A percentile compares a stretch with the other conserved stretches of the same genome.
Conservation (phyloP, 2,113 vertebrate genomes). For the Mus spicilegus region DNA sequence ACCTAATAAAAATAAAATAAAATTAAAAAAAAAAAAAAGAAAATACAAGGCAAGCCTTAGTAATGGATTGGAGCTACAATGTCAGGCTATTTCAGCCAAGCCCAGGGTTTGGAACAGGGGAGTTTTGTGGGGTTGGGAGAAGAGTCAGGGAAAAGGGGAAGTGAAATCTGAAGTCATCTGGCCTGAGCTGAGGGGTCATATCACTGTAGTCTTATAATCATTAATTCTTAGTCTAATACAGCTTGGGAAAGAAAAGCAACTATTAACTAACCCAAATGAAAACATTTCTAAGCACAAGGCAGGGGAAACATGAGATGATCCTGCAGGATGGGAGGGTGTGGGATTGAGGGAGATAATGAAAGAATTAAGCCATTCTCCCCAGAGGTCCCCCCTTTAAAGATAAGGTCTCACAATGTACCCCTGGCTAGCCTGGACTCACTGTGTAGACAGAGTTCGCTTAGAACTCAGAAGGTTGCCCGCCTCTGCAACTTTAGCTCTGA, state of each 20-base stretch:
- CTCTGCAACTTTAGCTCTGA: neutral
- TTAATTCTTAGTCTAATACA: neutral
- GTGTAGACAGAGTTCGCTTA: neutral
- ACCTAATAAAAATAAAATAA: too few species aligned
- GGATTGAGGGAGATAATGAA: neutral
- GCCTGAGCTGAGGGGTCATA: neutral
- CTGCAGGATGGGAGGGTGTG: neutral
- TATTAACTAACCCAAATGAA: neutral
- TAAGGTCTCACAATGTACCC: neutral
- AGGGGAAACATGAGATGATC: neutral
- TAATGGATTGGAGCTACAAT: neutral
- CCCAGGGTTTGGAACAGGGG: neutral
- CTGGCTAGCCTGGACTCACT: neutral
- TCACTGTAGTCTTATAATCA: neutral
- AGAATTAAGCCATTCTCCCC: neutral
- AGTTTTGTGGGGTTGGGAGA: neutral
- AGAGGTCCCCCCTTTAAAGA: neutral
- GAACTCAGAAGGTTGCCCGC: neutral
- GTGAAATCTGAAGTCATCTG: neutral
- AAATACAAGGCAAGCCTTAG: neutral
- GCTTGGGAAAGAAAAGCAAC: neutral
- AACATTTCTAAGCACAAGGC: neutral
- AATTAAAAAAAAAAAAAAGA: too few species aligned
- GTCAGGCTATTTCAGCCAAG: conserved; percentile 3
- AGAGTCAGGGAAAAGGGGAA: neutral